Conservation (phyloP, 2,888 invertebrate genomes). For the Imbricaverruca yamaguchii region DNA sequence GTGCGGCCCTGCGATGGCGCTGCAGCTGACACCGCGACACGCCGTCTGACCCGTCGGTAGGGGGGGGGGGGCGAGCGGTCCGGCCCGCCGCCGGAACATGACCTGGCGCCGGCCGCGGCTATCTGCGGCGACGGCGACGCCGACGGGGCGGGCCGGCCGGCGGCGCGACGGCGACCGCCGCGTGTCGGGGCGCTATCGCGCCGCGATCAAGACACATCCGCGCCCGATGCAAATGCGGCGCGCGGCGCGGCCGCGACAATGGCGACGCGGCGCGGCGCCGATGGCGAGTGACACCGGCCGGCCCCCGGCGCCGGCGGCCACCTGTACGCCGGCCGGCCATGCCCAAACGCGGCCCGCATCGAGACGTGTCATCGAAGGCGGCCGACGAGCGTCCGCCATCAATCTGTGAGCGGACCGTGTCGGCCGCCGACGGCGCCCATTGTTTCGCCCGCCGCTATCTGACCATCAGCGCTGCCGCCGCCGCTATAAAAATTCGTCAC, state of each 20-base stretch:
- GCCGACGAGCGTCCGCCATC: neutral
- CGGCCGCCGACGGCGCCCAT: neutral
- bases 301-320: neutral
- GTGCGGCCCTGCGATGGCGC: no score
- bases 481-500: conserved; percentile 17
- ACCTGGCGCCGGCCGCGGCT: no score
- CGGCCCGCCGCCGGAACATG: no score
- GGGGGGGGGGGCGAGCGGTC: no score
- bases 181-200: neutral
- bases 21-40: no score
- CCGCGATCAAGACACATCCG: neutral
- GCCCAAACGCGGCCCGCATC: no score
- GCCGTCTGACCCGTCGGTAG: no score
- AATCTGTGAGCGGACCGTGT: neutral
- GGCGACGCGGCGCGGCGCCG: neutral
- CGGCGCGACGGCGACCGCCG: no score
- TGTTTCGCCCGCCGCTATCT: neutral
- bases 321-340: neutral
- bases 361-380: neutral
- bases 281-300: neutral
- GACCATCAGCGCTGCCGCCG: neutral
- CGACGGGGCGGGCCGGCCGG: no score
- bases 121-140: no score
- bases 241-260: neutral
- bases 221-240: neutral